Base-by-base conservation (phyloP, 1,140 invertebrate genomes). In the Drosophila ficusphila region DNA sequence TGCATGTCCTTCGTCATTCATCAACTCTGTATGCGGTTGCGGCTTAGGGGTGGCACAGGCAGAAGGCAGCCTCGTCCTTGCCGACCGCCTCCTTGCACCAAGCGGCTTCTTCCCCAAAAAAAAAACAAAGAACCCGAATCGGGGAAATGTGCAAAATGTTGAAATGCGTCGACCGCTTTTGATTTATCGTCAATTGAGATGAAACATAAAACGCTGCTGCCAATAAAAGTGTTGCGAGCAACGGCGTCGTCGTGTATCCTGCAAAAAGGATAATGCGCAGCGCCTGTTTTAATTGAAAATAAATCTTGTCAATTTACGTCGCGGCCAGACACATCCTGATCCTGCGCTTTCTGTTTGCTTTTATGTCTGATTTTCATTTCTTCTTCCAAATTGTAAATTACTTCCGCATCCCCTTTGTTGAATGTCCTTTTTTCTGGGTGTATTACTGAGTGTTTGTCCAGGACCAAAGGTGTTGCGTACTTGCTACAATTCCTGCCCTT, bases 221-320 rank as follows among this genome's bases (percentile, higher is more conserved):
- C 82, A 86, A 88, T 86, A 81, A 81, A 72, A 81, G 73, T 81
- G 67, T 61, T 62, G 65, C 12, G 14, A 57, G 47, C 41, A 27
- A 29, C 16, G 39, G 29, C 14, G 16, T 19, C 27, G 38, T 34
- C 27, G 65, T 36, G 14, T 51, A 18, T 31, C 39, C 42, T 52
- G 31, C 60, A 54, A 58, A 61, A 69, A 79, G 69, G 76, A 82
- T 88, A 86, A 88, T 86, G 81, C 54, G 73, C 54, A 67, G 54
- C 52, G 69, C 79, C 85, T 69, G 78, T 70, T 86, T 86, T 86
- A 86, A 88, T 88, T 86, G 78, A 86, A 86, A 78, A 86, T 86
- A 86, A 88, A 88, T 86, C 82, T 86, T 86, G 77, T 88, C 82
- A 81, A 88, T 88, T 86, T 86, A 68, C 77, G 73, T 60, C 73